phyloP scores from a whole-genome alignment of 35 echinoderm and acorn worm genomes.

The Ptychodera flava region DNA sequence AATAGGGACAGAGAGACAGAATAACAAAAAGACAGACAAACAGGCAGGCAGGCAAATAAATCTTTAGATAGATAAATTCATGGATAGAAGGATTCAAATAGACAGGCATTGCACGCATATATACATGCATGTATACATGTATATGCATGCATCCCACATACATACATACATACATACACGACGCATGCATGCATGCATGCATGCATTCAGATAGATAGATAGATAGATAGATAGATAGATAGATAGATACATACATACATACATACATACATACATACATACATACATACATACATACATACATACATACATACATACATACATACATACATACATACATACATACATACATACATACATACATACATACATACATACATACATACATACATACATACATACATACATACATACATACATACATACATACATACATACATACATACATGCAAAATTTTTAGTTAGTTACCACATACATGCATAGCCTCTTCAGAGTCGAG shows the following conservation, averaged over 20 bases:
- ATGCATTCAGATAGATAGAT: not conserved
- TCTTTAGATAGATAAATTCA: too few relatives aligned
- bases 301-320: not conserved
- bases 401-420: slow-evolving; percentile 2
- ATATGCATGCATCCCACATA: not conserved
- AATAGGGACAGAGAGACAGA: too few relatives aligned
- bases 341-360: slow-evolving; percentile 2
- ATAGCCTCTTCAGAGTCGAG: too few relatives aligned
- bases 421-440: slow-evolving; percentile 2
- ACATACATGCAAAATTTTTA: not conserved
- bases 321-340: not conserved
- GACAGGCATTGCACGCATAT: not conserved
- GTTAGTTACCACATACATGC: too few relatives aligned
- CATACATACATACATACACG: not conserved
- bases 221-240: not conserved
- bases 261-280: not conserved
- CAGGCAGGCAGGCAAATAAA: too few relatives aligned
- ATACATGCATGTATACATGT: not conserved
- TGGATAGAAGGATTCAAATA: too few relatives aligned
- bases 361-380: slow-evolving; percentile 2
- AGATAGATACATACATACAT: not conserved
- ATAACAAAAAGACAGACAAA: too few relatives aligned
- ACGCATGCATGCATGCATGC: not conserved
- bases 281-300: not conserved
- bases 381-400: not conserved